Base-by-base conservation (phyloP, 2,888 invertebrate genomes). In the Amiota mariae region DNA sequence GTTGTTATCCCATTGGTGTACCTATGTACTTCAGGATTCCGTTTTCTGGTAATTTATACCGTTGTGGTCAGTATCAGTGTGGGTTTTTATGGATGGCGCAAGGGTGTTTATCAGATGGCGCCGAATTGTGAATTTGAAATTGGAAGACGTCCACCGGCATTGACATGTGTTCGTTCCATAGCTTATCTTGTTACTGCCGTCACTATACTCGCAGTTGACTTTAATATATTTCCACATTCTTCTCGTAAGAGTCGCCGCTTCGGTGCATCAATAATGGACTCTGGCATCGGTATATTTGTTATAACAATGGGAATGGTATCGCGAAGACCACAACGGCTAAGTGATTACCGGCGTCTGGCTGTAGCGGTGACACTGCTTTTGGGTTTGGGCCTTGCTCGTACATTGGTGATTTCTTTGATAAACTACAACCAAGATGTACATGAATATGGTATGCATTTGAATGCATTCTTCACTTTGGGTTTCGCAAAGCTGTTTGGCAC, bases 361-460 rank as follows among this genome's bases (percentile, higher is more conserved):
- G 82, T 81, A 64, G 88, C 91, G 3, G 79, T 91, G 0, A 87
- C 87, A 48, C 89, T 90, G 0, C 89, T 92, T 75, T 79, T 94
- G 13, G 70, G 92, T 0, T 88, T 96, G 59, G 96, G 96, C 0
- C 75, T 93, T 1, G 90, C 90, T 0, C 91, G 96, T 76, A 93
- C 92, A 79, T 71, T 94, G 15, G 88, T 94, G 0, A 92, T 91
- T 2, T 91, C 92, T 82, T 88, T 93, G 59, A 90, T 94, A 1
- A 93, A 95, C 79, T 99, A 99, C 89, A 95, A 96, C 73, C 95
- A 95, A 83, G 96, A 97, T 88, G 93, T 95, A 0, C 93, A 95
- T 0, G 99, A 99, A 89, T 99, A 99, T 91, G 99, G 99, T 0
- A 92, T 94, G 0, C 98, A 99, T 89, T 98, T 98, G 96, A 99